Conservation (phyloP, 1,140 invertebrate genomes). For the Drosophila pachea region DNA sequence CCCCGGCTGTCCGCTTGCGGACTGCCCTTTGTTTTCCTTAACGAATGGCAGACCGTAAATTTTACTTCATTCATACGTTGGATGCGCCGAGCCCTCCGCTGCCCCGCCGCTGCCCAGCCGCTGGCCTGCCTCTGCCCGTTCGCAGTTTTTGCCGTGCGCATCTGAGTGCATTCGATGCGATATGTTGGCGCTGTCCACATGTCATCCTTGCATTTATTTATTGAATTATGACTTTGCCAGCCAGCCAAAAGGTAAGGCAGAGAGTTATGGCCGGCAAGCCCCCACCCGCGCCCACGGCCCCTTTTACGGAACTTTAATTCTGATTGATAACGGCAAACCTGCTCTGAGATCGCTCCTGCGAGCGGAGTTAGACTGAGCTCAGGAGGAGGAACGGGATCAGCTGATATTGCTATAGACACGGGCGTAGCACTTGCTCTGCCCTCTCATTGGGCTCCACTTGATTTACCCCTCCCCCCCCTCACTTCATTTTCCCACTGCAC, state of each 20-base stretch:
- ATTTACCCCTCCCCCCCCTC: too few relatives aligned
- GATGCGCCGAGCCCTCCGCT: constrained; percentile 10
- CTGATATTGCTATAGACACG: too few relatives aligned
- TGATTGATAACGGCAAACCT: constrained; percentile 36
- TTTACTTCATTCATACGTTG: constrained; percentile 62
- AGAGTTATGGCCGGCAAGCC: constrained; percentile 33
- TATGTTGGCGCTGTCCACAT: constrained; percentile 64
- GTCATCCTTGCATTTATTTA: constrained; percentile 74
- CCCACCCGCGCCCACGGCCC: constrained; percentile 7
- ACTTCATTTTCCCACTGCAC: too few relatives aligned
- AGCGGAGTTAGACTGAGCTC: background rate
- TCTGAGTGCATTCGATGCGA: constrained; percentile 68
- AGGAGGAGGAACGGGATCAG: too few relatives aligned
- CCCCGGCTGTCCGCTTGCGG: constrained; percentile 2
- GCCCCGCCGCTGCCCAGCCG: background rate
- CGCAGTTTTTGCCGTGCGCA: constrained; percentile 39
- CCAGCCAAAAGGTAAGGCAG: constrained; percentile 2
- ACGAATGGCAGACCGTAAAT: constrained; percentile 62
- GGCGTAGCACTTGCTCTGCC: too few relatives aligned
- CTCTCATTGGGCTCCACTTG: too few relatives aligned
- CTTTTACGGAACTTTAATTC: constrained; percentile 26
- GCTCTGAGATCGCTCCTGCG: too few relatives aligned
- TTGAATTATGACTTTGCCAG: constrained; percentile 59
- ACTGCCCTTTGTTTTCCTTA: constrained; percentile 54
- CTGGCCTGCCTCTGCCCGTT: background rate